A percentile compares a stretch with the other conserved stretches of the same genome.
Conservation (phyloP, 2,113 vertebrate species). For the Cichladusa arquata region DNA sequence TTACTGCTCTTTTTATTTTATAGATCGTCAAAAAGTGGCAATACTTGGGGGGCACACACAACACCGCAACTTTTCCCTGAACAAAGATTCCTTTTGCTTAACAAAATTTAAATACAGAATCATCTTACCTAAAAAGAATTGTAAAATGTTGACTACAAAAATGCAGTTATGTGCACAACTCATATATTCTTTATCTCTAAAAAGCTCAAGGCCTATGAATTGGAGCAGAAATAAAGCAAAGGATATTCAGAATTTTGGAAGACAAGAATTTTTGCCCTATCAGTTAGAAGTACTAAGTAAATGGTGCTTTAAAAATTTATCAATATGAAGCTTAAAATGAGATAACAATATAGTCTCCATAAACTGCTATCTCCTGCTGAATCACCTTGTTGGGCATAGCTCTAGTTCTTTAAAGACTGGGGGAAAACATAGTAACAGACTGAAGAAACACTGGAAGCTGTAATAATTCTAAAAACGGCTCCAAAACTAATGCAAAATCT, state of each 20-base stretch:
- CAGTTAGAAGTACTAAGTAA: neutral
- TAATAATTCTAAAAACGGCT: neutral
- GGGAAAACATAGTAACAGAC: neutral
- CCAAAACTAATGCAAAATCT: neutral
- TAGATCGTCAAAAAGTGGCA: neutral
- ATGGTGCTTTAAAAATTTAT: neutral
- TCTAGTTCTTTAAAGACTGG: neutral
- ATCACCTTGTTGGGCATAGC: fast-evolving
- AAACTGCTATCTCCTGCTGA: neutral
- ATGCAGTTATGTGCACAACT: neutral
- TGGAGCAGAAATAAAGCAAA: neutral
- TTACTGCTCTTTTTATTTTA: neutral
- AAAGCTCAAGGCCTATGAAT: neutral
- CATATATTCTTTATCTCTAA: neutral
- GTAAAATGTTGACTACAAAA: neutral
- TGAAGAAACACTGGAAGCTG: neutral
- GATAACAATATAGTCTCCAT: neutral
- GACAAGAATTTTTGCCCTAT: neutral
- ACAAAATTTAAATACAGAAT: neutral
- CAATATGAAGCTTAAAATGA: neutral
- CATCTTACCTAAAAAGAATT: neutral
- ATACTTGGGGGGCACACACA: neutral
- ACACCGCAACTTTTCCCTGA: neutral
- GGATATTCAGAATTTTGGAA: neutral
- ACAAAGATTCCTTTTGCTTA: neutral